Base-by-base conservation (phyloP, 2,113 vertebrate genomes). In the Cynocephalus volans region DNA sequence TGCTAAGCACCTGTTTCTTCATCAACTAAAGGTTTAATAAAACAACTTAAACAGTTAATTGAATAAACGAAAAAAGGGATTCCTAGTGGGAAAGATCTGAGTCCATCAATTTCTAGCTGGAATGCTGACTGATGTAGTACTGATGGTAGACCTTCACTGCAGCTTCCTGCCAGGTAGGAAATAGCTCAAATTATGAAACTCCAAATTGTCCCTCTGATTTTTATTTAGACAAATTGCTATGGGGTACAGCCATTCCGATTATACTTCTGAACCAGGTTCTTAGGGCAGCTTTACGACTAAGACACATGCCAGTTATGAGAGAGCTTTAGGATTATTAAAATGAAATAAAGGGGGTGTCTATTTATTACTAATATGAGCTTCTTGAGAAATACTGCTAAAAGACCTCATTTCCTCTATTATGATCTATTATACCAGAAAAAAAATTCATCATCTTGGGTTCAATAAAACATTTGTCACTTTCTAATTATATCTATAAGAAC, bases 381-480 rank as follows among this genome's bases (percentile, higher is more conserved):
- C 19, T 80, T 96, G 60, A 69, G n/a, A 97, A 56, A 11, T 15
- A 83, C 4, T 64, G 18, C 54, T 84, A 84, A 79, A 97, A 84
- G 5, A 62, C 4, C 1, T 24, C 11, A 31, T 69, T 90, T 90
- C 14, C 7, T 87, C 28, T 65, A 26, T 45, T 77, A 14, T 48
- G 3, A 90, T 58, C 5, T 82, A 64, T 89, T 88, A 60, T 64
- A 72, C 64, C 60, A 90, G 36, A 85, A 88, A 41, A 41, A 95
- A 93, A 81, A 4, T 60, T 52, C 1, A 79, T 23, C 14, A 80
- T 17, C 23, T 75, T 75, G 41, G 6, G 36, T 65, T 96, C n/a
- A 93, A 58, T 81, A 67, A 81, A 60, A 88, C 15, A 21, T 36
- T 76, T 60, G 8, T 50, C 26, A 73, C 48, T 72, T 97, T 89